Conservation (phyloP, 2,113 vertebrate genomes). For the Gobiocypris rarus region DNA sequence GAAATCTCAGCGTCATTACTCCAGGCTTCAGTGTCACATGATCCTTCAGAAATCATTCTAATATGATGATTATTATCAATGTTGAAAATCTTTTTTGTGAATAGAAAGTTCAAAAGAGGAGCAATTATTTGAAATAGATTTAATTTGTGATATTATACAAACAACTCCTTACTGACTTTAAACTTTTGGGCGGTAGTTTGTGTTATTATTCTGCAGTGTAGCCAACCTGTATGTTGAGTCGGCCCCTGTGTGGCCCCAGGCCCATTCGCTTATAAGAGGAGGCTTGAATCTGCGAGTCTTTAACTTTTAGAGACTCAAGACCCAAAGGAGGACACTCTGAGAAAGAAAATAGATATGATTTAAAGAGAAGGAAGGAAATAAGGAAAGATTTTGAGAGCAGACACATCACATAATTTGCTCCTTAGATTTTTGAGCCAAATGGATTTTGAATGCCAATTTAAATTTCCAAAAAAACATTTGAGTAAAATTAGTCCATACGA, state of each 20-base stretch:
- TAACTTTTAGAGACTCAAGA: slow-evolving; percentile 87
- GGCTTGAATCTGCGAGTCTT: slow-evolving; percentile 86
- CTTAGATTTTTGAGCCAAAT: not conserved
- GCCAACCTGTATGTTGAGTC: slow-evolving; percentile 91
- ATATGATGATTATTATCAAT: not conserved
- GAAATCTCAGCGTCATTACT: no score
- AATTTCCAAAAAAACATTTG: not conserved
- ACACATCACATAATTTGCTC: not conserved
- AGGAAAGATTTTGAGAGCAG: no score
- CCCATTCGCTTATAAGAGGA: slow-evolving; percentile 87
- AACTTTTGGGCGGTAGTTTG: not conserved
- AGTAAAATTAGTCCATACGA: not conserved
- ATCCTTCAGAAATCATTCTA: not conserved
- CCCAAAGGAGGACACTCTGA: slow-evolving; percentile 91
- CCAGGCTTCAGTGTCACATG: no score
- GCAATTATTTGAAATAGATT: not conserved
- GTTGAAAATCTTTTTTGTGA: not conserved
- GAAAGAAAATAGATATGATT: slow-evolving; percentile 31
- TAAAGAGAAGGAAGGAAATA: not conserved
- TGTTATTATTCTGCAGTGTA: not conserved
- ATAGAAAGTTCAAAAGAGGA: not conserved
- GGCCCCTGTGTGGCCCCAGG: slow-evolving; percentile 86
- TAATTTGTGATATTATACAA: not conserved
- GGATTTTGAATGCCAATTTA: not conserved
- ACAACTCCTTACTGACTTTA: not conserved